Conservation (phyloP, 2,797 vertebrate species). For the Cryptoblepharus egeriae region DNA sequence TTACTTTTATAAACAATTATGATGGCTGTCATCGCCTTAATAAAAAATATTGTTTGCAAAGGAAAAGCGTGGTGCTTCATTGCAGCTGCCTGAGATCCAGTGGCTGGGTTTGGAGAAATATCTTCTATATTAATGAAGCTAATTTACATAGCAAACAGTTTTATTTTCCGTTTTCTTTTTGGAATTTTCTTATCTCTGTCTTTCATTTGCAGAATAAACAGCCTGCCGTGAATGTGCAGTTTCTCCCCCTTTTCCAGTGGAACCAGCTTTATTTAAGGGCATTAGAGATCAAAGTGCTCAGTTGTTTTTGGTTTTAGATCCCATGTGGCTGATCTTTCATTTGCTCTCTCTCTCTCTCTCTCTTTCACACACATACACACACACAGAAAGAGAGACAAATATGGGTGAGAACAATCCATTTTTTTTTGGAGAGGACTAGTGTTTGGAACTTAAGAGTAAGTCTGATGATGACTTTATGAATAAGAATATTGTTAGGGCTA, state of each 20-base stretch:
- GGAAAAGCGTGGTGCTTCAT: constrained; percentile 28
- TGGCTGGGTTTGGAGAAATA: constrained; percentile 41
- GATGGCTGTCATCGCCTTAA: constrained; percentile 21
- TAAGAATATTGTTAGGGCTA: neutral
- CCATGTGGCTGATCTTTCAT: neutral
- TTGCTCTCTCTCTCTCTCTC: too few species aligned
- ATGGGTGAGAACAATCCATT: neutral
- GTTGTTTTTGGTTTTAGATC: constrained; percentile 29
- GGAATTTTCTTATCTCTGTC: constrained; percentile 29
- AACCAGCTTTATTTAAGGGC: constrained; percentile 28
- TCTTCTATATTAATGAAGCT: constrained; percentile 46
- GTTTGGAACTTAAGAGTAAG: neutral
- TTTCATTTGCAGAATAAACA: constrained; percentile 58
- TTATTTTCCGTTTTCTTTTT: constrained; percentile 57
- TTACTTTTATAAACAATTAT: constrained; percentile 16
- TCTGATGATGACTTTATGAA: neutral
- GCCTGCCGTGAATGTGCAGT: constrained; percentile 18
- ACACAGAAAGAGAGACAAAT: constrained; percentile 18
- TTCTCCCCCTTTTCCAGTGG: neutral
- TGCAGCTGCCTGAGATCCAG: constrained; percentile 21
- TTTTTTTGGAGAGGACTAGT: neutral
- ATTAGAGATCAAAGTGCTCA: constrained; percentile 32
- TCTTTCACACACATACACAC: neutral
- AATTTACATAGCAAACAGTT: constrained; percentile 51
- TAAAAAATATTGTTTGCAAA: constrained; percentile 30